Conservation (phyloP, 64 coral and sea anemone species). For the Montipora cactus region DNA sequence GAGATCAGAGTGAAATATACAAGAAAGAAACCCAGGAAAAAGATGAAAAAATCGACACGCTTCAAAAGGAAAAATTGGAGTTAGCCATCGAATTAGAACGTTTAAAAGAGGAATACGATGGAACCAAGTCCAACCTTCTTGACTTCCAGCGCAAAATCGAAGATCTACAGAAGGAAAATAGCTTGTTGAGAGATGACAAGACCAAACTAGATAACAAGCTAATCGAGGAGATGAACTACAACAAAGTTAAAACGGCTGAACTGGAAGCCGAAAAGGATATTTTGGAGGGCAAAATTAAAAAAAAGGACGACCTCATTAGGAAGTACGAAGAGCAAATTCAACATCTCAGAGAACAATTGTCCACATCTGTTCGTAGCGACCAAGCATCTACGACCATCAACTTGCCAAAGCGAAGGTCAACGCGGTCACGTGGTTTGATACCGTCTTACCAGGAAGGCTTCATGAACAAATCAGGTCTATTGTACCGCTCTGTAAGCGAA, state of each 20-base stretch:
- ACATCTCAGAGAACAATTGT: constrained; percentile 44
- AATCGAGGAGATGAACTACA: constrained; percentile 42
- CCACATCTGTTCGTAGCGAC: constrained; percentile 29
- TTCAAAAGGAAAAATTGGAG: constrained; percentile 52
- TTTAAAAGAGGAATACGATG: constrained; percentile 54
- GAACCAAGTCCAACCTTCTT: background rate
- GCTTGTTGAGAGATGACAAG: constrained; percentile 44
- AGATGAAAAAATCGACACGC: constrained; percentile 31
- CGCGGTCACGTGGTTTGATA: constrained; percentile 16
- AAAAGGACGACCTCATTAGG: constrained; percentile 41
- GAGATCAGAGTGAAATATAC: constrained; percentile 61
- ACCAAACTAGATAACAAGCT: constrained; percentile 58
- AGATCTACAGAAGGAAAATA: constrained; percentile 21
- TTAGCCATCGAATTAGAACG: constrained; percentile 49
- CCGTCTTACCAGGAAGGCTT: constrained; percentile 34
- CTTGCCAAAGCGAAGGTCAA: background rate
- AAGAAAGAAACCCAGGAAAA: constrained; percentile 63
- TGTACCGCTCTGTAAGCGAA: constrained; percentile 34
- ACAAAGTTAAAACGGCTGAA: constrained; percentile 70
- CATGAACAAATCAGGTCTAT: constrained; percentile 1
- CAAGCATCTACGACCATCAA: constrained; percentile 66
- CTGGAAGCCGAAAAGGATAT: constrained; percentile 61
- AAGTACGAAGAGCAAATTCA: constrained; percentile 63
- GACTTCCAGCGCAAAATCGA: constrained; percentile 57
- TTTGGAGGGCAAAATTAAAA: constrained; percentile 21